Base-by-base conservation (phyloP, 2,797 vertebrate species). In the Pipistrellus nathusii region DNA sequence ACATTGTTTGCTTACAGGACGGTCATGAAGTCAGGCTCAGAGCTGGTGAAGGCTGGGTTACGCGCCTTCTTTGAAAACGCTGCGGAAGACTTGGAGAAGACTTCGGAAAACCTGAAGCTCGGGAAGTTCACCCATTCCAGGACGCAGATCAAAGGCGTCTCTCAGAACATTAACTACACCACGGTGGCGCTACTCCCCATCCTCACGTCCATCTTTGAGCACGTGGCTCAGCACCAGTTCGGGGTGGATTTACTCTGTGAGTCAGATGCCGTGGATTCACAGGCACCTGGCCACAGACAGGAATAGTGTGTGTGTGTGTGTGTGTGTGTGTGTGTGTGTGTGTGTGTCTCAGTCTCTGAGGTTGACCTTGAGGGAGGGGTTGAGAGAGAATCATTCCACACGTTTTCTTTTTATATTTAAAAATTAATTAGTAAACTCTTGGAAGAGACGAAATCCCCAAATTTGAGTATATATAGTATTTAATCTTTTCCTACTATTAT, bases 81-180 rank as follows among this genome's bases (percentile, higher is more conserved):
- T 1, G 99, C 99, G 0, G 99, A 99, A 98, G 99, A 99, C 97
- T 98, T 99, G 94, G 98, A 99, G 96, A 98, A 99, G 98, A 99
- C 99, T 0, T 99, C 99, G 0, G 99, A 99, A 98, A 99, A 99
- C 97, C 98, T 99, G 97, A 99, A 99, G 97, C 98, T 99, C 85
- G 99, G 99, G 92, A 99, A 99, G 98, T 99, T 99, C 97, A 99
- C 99, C 13, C 99, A 99, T 98, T 99, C 99, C 2, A 98, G 99
- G 97, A 99, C 99, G 0, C 99, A 99, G 98, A 99, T 99, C 96
- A 99, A 99, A 98, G 99, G 99, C 15, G 99, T 99, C 94, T 99
- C 99, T 27, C 99, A 99, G 98, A 99, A 99, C 96, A 99, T 99
- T 96, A 99, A 99, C 98, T 99, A 99, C 91, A 99, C 99, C 94